A percentile compares a stretch with the other conserved stretches of the same genome.
Evolutionary conservation across 2,113 vertebrate genomes (phyloP).

Genomic region (Micromys minutus): DNA sequence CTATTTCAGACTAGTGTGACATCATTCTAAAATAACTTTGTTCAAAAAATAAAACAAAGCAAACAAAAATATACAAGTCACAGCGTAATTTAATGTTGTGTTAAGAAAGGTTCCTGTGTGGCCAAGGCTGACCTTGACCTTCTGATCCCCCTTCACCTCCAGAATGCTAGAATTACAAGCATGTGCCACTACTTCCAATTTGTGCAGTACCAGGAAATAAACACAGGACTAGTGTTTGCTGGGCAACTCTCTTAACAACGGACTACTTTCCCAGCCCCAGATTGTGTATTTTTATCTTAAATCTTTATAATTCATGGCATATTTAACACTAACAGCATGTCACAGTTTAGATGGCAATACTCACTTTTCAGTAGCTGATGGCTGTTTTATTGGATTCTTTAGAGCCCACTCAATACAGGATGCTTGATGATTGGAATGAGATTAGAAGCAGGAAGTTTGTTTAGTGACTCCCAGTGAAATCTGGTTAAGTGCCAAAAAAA

Average conservation of each 20-base stretch:
- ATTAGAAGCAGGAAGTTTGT: conserved; percentile 15
- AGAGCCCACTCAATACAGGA: neutral
- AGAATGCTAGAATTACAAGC: neutral
- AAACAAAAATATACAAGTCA: conserved; percentile 11
- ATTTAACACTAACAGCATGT: neutral
- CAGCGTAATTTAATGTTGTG: conserved; percentile 23
- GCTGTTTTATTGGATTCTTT: neutral
- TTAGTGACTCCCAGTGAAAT: conserved; percentile 2
- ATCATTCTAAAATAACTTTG: neutral
- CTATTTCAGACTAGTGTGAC: conserved; percentile 39
- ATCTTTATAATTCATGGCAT: conserved; percentile 8
- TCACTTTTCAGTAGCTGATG: neutral
- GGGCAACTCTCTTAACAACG: neutral
- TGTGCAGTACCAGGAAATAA: neutral
- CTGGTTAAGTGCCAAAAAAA: neutral
- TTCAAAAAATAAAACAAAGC: neutral
- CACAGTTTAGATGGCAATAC: neutral
- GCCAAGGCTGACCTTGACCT: neutral
- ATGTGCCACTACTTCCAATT: neutral
- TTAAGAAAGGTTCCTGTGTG: neutral
- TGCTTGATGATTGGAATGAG: neutral
- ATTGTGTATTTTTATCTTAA: conserved; percentile 3
- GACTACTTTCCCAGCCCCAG: neutral
- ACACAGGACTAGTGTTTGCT: neutral
- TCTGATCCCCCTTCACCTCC: neutral